Percentiles rank a stretch among this genome's conserved stretches.
These are phyloP conservation scores for Plebejus melissa DNA, from an alignment of 2,888 invertebrate species.

Conservation along the genomic window DNA sequence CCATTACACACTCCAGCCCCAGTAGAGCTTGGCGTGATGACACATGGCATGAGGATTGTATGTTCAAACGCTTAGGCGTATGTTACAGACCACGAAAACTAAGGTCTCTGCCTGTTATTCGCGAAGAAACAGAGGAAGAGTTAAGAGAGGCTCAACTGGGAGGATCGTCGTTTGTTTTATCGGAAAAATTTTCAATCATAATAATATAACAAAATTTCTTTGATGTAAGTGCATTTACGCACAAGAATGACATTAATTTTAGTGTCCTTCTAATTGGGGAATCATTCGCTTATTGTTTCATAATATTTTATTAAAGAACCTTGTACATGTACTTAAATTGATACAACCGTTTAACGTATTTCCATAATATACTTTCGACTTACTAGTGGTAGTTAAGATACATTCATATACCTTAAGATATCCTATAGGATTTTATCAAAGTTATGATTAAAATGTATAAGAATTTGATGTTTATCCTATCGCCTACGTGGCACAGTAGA, in stretches of 20 bases:
- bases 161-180: background rate
- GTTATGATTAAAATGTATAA: no score
- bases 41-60: background rate
- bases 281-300: no score
- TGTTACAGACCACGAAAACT: background rate
- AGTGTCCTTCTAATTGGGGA: no score
- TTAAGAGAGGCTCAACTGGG: background rate
- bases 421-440: no score
- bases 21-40: background rate
- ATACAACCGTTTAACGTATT: background rate
- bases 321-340: background rate
- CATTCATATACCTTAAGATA: no score
- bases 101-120: background rate
- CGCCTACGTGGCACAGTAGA: background rate
- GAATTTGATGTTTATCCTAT: no score
- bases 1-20: background rate
- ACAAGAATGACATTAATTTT: no score
- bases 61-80: background rate
- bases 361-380: background rate
- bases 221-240: no score
- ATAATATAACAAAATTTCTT: no score
- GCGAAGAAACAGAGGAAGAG: background rate
- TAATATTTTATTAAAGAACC: no score
- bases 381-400: no score
- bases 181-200: background rate